These are phyloP conservation scores for Hirtodrosophila confusa DNA, from an alignment of 2,888 invertebrate genomes.

Conservation along the genomic window DNA sequence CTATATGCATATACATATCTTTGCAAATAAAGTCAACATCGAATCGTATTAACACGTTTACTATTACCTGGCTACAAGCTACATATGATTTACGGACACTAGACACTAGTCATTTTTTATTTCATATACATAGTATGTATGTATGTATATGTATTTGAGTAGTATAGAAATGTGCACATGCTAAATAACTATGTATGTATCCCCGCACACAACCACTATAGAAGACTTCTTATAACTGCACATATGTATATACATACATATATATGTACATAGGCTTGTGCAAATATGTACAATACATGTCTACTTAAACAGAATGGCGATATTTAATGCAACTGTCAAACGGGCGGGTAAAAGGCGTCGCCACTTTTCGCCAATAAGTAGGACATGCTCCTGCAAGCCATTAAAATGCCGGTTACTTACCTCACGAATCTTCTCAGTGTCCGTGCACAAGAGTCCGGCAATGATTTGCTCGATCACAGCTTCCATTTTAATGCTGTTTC, in stretches of 20 bases:
- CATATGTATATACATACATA: not conserved
- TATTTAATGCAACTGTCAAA: slow-evolving; percentile 13
- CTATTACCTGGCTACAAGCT: too few relatives aligned
- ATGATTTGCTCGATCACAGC: slow-evolving; percentile 87
- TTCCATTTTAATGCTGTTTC: slow-evolving; percentile 44
- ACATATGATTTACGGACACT: too few relatives aligned
- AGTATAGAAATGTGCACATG: slow-evolving; percentile 43
- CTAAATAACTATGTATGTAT: slow-evolving; percentile 4
- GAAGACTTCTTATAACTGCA: not conserved
- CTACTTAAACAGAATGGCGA: slow-evolving; percentile 14
- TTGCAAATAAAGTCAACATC: too few relatives aligned
- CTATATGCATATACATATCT: too few relatives aligned
- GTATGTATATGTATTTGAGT: not conserved
- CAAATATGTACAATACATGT: not conserved
- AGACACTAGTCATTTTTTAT: too few relatives aligned
- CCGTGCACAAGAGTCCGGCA: slow-evolving; percentile 86
- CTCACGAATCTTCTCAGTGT: slow-evolving; percentile 87
- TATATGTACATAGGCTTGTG: not conserved
- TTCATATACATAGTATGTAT: not conserved
- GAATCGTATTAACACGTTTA: too few relatives aligned
- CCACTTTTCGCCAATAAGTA: not conserved
- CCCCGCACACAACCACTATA: not conserved
- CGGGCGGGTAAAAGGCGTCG: slow-evolving; percentile 29
- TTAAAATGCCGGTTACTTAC: slow-evolving; percentile 82
- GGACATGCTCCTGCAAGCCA: slow-evolving; percentile 2